Base-by-base conservation (phyloP, 2,797 vertebrate genomes). In the Acipenser oxyrinchus region DNA sequence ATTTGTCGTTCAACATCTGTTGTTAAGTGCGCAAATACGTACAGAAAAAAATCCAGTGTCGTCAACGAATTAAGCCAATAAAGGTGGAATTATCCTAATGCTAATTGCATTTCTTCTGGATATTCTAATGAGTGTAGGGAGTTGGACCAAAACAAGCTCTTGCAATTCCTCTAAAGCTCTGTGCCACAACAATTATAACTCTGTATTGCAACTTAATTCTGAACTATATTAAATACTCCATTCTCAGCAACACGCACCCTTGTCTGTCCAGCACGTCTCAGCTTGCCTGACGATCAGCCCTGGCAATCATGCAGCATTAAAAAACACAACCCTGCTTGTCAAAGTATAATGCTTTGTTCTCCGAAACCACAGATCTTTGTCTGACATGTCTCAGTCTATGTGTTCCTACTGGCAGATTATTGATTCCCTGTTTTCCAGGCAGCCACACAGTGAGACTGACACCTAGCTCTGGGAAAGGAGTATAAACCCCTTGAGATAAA, bases 321-420 rank as follows among this genome's bases (percentile, higher is more conserved):
- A 5, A 37, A 37, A 37, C 23, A 37, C 37, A 37, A 4, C 37
- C 23, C 37, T 48, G 37, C 15, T 12, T 13, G 48, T 15, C 7
- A 37, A 7, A 66, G 6, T 60, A 9, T 23, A 37, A 6, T 11
- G n/a, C 65, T 66, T 66, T 66, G 65, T 66, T 66, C 55, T 66
- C n/a, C 60, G 57, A 66, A 49, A 13, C 53, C 65, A 6, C 12
- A 48, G 65, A 50, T 18, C 23, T 57, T 49, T 66, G 48, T 58
- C 52, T 37, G 37, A 55, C 53, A n/a, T 55, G 9, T n/a, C 13
- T 51, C 6, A 5, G 49, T 61, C 49, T 67, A 10, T 12, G 48
- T 51, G 55, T 57, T 8, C 23, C 23, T 13, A 52, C 67, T 48
- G 67, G 48, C 61, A 59, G 61, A 53, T 59, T 64, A 13, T 48